These are phyloP conservation scores for Syrrhaptes paradoxus DNA, from an alignment of 2,113 vertebrate genomes.

Conservation along the genomic window DNA sequence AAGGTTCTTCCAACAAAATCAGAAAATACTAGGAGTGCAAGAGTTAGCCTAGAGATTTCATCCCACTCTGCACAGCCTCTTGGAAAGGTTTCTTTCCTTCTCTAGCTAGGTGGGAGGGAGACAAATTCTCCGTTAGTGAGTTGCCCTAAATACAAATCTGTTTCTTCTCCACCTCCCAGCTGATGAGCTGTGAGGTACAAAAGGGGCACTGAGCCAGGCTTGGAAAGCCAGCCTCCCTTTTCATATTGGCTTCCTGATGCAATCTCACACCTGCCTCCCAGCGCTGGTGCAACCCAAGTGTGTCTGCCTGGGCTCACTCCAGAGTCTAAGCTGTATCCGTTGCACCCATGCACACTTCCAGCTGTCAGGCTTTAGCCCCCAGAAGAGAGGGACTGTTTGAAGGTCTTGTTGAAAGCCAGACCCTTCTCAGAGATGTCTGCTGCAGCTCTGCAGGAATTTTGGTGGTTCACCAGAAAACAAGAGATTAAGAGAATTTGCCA, in stretches of 20 bases:
- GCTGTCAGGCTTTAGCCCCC: neutral
- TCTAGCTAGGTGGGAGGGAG: neutral
- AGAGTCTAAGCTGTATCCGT: rapidly evolving
- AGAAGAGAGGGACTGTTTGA: neutral
- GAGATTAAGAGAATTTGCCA: neutral
- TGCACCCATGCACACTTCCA: neutral
- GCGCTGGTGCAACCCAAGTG: neutral
- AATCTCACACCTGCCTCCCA: neutral
- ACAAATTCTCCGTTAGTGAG: neutral
- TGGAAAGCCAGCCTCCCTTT: neutral
- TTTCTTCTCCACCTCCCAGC: neutral
- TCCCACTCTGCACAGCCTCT: neutral
- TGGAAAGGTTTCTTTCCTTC: neutral
- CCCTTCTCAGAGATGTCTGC: neutral
- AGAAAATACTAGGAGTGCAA: neutral
- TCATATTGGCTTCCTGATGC: neutral
- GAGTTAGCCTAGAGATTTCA: neutral
- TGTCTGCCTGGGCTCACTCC: neutral
- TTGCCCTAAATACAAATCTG: neutral
- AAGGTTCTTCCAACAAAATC: neutral
- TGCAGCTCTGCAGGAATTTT: neutral
- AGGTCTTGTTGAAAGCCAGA: neutral
- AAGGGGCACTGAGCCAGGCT: neutral
- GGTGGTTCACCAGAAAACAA: neutral
- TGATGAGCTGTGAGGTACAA: neutral